A percentile compares a stretch with the other conserved stretches of the same genome.
Conservation (phyloP, 2,113 vertebrate species). For the Arvicanthis niloticus region DNA sequence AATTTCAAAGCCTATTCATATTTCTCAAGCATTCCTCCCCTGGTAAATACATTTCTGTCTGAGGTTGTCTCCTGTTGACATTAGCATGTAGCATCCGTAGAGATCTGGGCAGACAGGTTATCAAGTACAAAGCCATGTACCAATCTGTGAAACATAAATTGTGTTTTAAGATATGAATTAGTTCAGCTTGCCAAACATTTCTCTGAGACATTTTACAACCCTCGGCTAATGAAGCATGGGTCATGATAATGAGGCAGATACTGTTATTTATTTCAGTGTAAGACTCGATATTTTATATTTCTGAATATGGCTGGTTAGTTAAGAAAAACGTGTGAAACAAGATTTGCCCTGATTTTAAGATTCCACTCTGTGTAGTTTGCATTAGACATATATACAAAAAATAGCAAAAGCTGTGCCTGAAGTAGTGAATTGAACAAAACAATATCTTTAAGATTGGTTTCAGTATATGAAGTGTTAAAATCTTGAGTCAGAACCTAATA, state of each 20-base stretch:
- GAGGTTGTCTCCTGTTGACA: not conserved
- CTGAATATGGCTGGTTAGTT: not conserved
- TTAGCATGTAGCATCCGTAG: not conserved
- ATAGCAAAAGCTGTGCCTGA: not conserved
- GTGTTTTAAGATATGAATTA: not conserved
- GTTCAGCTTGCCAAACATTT: not conserved
- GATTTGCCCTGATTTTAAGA: not conserved
- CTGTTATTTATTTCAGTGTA: slow-evolving; percentile 4
- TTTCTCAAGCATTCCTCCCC: slow-evolving; percentile 39
- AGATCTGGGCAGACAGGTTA: not conserved
- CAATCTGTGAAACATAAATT: slow-evolving; percentile 51
- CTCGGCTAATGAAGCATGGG: slow-evolving; percentile 32
- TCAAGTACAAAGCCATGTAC: not conserved
- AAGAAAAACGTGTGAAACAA: slow-evolving; percentile 2
- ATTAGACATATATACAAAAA: not conserved
- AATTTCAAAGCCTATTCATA: slow-evolving; percentile 5
- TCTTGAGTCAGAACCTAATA: not conserved
- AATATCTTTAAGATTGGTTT: not conserved
- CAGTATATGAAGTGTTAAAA: not conserved
- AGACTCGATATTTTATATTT: not conserved
- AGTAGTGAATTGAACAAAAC: not conserved
- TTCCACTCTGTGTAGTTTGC: not conserved
- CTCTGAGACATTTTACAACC: not conserved
- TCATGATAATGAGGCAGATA: slow-evolving; percentile 29
- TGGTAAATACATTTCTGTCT: slow-evolving; percentile 12